Base-by-base conservation (phyloP, 2,888 invertebrate species). In the Amaurobius ferox region DNA sequence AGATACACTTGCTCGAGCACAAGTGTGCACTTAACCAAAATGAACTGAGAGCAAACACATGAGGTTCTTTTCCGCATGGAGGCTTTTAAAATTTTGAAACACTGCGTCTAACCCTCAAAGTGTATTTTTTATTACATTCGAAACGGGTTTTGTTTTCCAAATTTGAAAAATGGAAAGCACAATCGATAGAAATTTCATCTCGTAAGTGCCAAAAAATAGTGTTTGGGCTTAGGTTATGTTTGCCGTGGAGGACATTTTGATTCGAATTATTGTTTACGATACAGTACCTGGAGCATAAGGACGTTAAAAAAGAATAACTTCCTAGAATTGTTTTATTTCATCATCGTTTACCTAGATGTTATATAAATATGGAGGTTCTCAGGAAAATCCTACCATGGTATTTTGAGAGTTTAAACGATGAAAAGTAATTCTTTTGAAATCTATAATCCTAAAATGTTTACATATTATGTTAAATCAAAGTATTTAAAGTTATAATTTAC, bases 121-220 rank as follows among this genome's bases (percentile, higher is more conserved):
- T 23, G 23, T 55, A 55, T 55, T 23, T 55, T 35, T 55, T 55
- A 23, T 55, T 55, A 23, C 23, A 5, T 23, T 11, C 23, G 5
- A 23, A 23, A 19, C 23, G 23, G 19, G 23, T 55, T 55, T 55
- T 55, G 55, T 55, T 55, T 23, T 23, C 23, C 23, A 55, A 55
- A 55, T 55, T 55, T 55, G 23, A 55, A 55, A 23, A 23, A 55
- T 55, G 23, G 5, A 5, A 23, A 55, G 11, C 19, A 23, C 19
- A 55, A 55, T 55, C 55, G 55, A 55, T 55, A 55, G 23, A 55
- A 55, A 6, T 55, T 23, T 55, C 55, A 55, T 55, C 55, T 55
- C 2, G 55, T 55, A 55, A 55, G 55, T 55, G 55, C 23, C 55
- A 23, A 55, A 23, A 23, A 55, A 55, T 55, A 55, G 11, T 55